These are phyloP conservation scores for Rhagonycha lutea DNA, from an alignment of 2,888 invertebrate genomes.

Conservation along the genomic window DNA sequence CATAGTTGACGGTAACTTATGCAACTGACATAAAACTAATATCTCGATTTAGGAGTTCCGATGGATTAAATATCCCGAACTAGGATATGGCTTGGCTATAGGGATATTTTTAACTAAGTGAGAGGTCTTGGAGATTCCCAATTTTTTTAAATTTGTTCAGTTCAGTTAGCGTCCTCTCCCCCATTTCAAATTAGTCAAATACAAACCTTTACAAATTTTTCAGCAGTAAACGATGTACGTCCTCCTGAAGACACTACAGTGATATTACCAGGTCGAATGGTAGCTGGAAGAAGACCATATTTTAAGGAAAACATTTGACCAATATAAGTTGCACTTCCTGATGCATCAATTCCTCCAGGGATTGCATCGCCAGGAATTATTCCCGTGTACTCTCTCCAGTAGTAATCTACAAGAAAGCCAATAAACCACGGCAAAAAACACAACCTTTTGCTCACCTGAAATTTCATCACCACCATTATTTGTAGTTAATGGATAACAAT, in stretches of 20 bases:
- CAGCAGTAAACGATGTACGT: constrained; percentile 1
- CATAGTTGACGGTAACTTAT: background rate
- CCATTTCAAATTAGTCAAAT: too few species aligned
- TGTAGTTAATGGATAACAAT: too few species aligned
- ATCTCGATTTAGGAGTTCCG: background rate
- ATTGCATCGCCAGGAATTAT: constrained; percentile 25
- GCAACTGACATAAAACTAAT: background rate
- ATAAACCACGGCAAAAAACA: background rate
- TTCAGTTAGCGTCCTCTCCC: too few species aligned
- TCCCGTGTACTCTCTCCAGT: constrained; percentile 27
- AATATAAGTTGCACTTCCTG: constrained; percentile 15
- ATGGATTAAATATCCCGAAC: background rate
- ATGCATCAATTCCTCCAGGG: constrained; percentile 13
- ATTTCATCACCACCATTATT: background rate
- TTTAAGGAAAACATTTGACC: constrained; percentile 16
- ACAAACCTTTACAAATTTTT: constrained; percentile 10
- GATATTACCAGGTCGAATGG: constrained; percentile 5
- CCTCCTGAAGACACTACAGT: background rate
- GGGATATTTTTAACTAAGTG: too few species aligned
- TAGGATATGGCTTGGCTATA: too few species aligned
- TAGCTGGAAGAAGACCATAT: constrained; percentile 15
- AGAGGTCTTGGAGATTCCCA: too few species aligned
- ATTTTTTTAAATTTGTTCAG: too few species aligned
- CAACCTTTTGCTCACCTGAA: background rate
- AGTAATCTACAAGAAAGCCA: constrained; percentile 21